Evolutionary conservation across 2,888 invertebrate genomes (phyloP), one percentile per base, ranked within the genome.

Genomic region (Tetanocera ferruginea): DNA sequence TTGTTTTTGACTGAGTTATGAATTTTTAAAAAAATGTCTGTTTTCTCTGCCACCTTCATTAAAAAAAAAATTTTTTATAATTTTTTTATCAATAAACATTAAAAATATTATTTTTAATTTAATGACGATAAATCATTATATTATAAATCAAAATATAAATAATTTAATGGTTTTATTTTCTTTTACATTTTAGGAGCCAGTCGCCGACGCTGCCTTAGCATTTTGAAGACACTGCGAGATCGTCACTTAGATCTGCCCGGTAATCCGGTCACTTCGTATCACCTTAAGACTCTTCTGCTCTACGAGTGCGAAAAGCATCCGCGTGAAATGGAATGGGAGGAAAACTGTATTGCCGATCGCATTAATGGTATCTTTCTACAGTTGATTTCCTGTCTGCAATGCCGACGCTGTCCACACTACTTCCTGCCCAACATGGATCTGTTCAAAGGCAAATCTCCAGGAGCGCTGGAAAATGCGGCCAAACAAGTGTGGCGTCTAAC

Each of bases 241-340:
- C 92, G 97, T 72, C 97, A 98, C 87, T 91, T 98, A 83, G 97
- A 98, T 89, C 87, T 96, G 85, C 93, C 96, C 76, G 95, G 96
- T 0, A 96, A 97, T 87, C 97, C 98, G 0, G 96, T 98, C 78
- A 95, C 96, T 25, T 94, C 95, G 86, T 97, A 98, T 89, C 97
- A 97, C 91, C 93, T 95, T 92, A 95, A 95, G 91, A 97, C 97
- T 8, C 91, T 98, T 76, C 91, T 98, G 76, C 90, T 98, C 81
- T 98, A 97, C 91, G 98, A 98, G 90, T 98, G 98, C 90, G 98
- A 98, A 91, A 98, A 98, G 88, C 98, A 98, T 89, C 97, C 97
- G 0, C 92, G 96, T 78, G 97, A 98, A 89, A 92, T 94, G 85
- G 98, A 98, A 87, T 98, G 98, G 98, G 97, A 97, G 90, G 98